phyloP scores from a whole-genome alignment of 1,140 invertebrate genomes.

The Pararge aegeria region DNA sequence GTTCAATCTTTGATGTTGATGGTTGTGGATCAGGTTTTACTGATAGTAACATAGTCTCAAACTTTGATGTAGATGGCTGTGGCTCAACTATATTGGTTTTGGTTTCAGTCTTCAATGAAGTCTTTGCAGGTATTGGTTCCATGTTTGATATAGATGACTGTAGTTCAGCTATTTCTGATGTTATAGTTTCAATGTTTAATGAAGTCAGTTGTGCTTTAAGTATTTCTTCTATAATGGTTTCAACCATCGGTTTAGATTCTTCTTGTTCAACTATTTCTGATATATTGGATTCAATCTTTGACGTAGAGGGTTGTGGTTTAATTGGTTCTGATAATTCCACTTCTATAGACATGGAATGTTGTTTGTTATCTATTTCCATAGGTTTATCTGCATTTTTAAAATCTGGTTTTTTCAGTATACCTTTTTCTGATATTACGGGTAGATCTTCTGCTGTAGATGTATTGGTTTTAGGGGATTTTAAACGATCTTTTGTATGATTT shows the following conservation, averaged over 20 bases:
- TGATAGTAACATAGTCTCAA: background rate
- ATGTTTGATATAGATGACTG: too few species aligned
- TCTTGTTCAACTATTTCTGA: background rate
- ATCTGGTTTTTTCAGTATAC: background rate
- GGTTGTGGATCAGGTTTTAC: constrained; percentile 19
- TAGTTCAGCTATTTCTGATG: too few species aligned
- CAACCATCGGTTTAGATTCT: too few species aligned
- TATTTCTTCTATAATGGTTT: too few species aligned
- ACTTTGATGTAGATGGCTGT: constrained; percentile 14
- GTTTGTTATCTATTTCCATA: background rate
- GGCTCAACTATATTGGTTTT: too few species aligned
- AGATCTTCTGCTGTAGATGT: too few species aligned
- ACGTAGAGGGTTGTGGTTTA: background rate
- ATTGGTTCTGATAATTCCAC: too few species aligned
- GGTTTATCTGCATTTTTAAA: background rate
- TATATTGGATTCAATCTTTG: background rate
- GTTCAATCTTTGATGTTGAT: constrained; percentile 23
- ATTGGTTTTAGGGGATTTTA: too few species aligned
- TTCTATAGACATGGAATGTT: too few species aligned
- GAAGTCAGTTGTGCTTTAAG: too few species aligned
- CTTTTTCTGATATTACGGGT: background rate
- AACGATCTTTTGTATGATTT: background rate
- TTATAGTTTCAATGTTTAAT: too few species aligned
- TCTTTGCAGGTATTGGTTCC: background rate
- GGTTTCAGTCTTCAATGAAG: too few species aligned